Percentiles rank a stretch among this genome's conserved stretches.
Conservation (phyloP, 2,113 vertebrate genomes). For the Mohoua ochrocephala region DNA sequence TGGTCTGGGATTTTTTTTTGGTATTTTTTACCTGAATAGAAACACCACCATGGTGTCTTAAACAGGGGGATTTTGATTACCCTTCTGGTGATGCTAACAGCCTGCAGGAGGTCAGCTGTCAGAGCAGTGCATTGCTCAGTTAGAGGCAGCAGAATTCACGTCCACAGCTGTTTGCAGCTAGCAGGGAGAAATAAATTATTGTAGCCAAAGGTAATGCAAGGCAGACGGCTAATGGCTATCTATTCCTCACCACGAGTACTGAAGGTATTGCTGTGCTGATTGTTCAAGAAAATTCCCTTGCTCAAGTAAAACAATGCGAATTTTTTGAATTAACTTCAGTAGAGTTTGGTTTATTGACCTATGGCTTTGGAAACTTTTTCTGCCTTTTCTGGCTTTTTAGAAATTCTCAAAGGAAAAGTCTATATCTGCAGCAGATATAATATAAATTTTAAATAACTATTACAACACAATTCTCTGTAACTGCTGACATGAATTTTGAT, state of each 20-base stretch:
- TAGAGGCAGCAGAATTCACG: neutral
- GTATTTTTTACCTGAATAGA: neutral
- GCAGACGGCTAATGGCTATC: neutral
- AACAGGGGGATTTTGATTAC: neutral
- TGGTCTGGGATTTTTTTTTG: neutral
- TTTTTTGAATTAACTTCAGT: neutral
- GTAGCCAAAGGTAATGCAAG: neutral
- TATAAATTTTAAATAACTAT: constrained; percentile 39
- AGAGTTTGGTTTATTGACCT: neutral
- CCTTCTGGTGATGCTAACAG: neutral
- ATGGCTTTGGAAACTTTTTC: neutral
- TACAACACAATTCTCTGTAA: constrained; percentile 3
- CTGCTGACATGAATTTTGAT: neutral
- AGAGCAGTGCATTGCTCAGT: neutral
- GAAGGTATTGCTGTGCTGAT: neutral
- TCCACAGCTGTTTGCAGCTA: neutral
- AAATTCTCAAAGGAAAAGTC: neutral
- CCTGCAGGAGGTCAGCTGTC: neutral
- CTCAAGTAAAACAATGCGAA: neutral
- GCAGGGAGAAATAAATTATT: neutral
- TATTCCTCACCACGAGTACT: neutral
- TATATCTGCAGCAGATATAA: constrained; percentile 7
- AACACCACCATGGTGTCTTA: neutral
- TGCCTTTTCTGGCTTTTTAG: neutral
- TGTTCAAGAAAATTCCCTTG: neutral